Base-by-base conservation (phyloP, 2,113 vertebrate genomes). In the Scatophagus argus region DNA sequence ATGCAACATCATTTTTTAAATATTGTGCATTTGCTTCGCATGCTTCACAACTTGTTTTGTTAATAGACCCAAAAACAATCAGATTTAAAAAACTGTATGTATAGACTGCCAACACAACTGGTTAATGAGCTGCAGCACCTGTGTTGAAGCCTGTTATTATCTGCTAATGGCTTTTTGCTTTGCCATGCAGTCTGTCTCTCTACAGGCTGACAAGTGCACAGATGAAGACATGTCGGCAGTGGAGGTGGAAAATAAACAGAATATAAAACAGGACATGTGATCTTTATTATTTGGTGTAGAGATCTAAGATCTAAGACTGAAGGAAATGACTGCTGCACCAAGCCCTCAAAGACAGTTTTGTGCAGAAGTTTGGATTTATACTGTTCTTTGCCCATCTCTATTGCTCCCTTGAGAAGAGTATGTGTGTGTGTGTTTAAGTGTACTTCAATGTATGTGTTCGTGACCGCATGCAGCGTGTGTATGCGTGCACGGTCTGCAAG, bases 201-300 rank as follows among this genome's bases (percentile, higher is more conserved):
- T 17, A 17, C 27, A 52, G 54, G 34, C 27, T 55, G 38, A n/a
- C 23, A 55, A 8, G 8, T 34, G 17, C 3, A 5, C 16, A 27
- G 12, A 56, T 34, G 54, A 71, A 58, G 21, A n/a, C 34, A 71
- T 63, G 52, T 41, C 63, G 77, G 39, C 61, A 17, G 29, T 17
- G 39, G 16, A 83, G 44, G 61, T 60, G 32, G 32, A 39, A 77
- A 69, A 71, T 46, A 60, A 44, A 49, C 39, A 77, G 34, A 79
- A 72, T 54, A 74, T 39, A 79, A 31, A 65, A 44, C n/a, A 55
- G 17, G 3, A 12, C 46, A 56, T 46, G 17, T 60, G 39, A 55
- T 36, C n/a, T 66, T 52, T 67, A 29, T 59, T 29, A 32, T 70
- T 52, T 14, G 23, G 36, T n/a, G 49, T 39, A 29, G 14, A 63